Evolutionary conservation across 2,888 invertebrate species (phyloP), one percentile per base, ranked within the genome.

Genomic region (Patella pellucida): DNA sequence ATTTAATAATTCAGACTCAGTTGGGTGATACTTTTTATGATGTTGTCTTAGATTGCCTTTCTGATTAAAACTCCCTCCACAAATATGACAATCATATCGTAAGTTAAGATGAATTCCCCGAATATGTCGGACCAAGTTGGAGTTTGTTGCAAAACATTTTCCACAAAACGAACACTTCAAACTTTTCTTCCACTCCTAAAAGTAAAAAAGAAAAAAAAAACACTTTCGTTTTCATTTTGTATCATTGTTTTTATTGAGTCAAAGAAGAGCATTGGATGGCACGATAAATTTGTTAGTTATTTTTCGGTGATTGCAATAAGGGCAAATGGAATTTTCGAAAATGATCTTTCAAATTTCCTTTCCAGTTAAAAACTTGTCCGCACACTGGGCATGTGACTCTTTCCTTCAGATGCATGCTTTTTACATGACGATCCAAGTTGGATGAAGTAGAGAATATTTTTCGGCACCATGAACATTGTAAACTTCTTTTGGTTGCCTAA

Each of bases 321-420:
- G 19, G 19, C 62, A 62, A 62, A 62, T 62, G 62, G 23, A 62
- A 62, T 23, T 62, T 62, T 14, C 23, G 19, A 23, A 62, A 23
- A 23, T 62, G 62, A 62, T 62, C 62, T 23, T 23, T 62, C 23
- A 62, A 62, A 62, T 62, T 62, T 23, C 62, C 62, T 62, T 62
- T 62, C 62, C 62, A 62, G 23, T 62, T 62, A 23, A 62, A 62
- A 62, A 62, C 23, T 23, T 62, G 62, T 23, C 62, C 62, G 23
- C 62, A 62, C 19, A 62, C 19, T 19, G 62, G 23, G 23, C 62
- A 62, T 14, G 62, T 23, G 19, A 62, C 62, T 62, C 62, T 62
- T 62, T 62, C 19, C 23, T 62, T 62, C 19, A 62, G 62, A 14
- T 62, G 62, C 23, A 62, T 23, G 23, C 62, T 62, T 62, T 23